Base-by-base conservation (phyloP, 2,888 invertebrate genomes). In the Scaeva pyrastri region DNA sequence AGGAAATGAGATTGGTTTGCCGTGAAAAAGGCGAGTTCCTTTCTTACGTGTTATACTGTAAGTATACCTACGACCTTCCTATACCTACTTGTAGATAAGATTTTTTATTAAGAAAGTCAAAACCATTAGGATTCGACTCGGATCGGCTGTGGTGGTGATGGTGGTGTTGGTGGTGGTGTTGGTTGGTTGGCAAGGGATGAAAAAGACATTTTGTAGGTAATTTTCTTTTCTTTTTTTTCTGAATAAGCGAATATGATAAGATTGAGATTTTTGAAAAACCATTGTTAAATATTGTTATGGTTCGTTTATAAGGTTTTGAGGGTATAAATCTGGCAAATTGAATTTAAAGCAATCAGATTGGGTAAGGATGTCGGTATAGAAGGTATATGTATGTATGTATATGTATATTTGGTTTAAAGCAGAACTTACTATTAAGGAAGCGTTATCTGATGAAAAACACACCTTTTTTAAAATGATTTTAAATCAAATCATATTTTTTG, bases 1-100 rank as follows among this genome's bases (percentile, higher is more conserved):
- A 52, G 70, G 48, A 66, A 75, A 84, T 64, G 56, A 75, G 72
- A 80, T 84, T 80, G 60, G 72, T 76, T 76, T 41, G 39, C 45
- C 43, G 31, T 19, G 14, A 19, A 31, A 31, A 45, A 60, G 36
- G 19, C 31, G 23, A 52, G 62, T 45, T 48, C 45, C 43, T 43
- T 70, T 72, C 39, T 39, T 14, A n/a, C 7, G 11, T 19, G 19
- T 16, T n/a, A 8, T 16, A 26, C 43, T 31, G 31, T 31, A 31
- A 7, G 31, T 31, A 31, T 31, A 31, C 8, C 31, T 31, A 31
- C n/a, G n/a, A n/a, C n/a, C n/a, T n/a, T n/a, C 31, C 31, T 31
- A 31, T 31, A 31, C 23, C 16, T 14, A 16, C 50, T 39, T 41
- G 21, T 31, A 56, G 80, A 85, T 85, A 76, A 80, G 72, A 72